A percentile compares a stretch with the other conserved stretches of the same genome.
Evolutionary conservation across 2,113 vertebrate genomes (phyloP).

Genomic region (Nothoprocta perdicaria): DNA sequence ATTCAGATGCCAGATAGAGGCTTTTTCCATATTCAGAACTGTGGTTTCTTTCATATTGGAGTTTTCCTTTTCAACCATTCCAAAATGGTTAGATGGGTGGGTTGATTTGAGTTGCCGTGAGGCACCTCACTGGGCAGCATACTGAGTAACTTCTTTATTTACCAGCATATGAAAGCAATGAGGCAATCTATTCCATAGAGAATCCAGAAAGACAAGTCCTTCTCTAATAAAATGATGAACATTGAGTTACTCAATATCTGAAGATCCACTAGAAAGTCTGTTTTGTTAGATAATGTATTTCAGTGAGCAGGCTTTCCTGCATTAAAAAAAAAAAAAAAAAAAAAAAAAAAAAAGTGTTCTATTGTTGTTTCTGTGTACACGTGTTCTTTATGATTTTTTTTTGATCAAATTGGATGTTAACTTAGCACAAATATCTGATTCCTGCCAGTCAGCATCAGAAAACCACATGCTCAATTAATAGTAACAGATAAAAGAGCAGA

Average conservation of each 20-base stretch:
- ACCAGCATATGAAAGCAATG: neutral
- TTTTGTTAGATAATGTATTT: neutral
- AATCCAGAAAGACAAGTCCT: neutral
- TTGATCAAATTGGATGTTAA: neutral
- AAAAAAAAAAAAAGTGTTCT: neutral
- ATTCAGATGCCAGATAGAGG: neutral
- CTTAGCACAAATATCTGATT: accelerated
- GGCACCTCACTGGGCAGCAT: neutral
- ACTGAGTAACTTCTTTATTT: neutral
- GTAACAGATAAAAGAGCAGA: constrained; percentile 12
- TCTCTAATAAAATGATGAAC: neutral
- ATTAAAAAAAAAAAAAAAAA: neutral
- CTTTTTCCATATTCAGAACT: neutral
- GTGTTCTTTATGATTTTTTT: neutral
- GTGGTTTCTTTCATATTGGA: neutral
- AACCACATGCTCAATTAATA: neutral
- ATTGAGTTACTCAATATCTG: neutral
- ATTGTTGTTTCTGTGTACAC: neutral
- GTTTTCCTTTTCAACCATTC: neutral
- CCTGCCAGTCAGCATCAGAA: neutral
- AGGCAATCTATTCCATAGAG: neutral
- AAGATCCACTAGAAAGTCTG: neutral
- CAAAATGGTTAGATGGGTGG: neutral
- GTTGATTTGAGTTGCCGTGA: neutral
- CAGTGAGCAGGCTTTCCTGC: neutral